Percentiles rank a stretch among this genome's conserved stretches.
Evolutionary conservation across 2,113 vertebrate genomes (phyloP).

Genomic region (Cyprinodon variegatus): DNA sequence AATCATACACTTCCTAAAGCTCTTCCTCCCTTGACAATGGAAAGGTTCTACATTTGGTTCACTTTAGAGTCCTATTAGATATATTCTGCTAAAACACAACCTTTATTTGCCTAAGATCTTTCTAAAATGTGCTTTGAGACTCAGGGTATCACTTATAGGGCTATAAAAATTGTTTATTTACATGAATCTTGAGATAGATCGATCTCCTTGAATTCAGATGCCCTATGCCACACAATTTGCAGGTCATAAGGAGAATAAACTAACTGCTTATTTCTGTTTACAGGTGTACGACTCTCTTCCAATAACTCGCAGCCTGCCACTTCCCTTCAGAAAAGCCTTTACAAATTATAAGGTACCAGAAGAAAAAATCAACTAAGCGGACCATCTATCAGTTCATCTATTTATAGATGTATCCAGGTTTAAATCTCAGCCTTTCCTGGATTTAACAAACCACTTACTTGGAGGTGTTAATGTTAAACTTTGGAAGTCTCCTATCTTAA

Average conservation of each 20-base stretch:
- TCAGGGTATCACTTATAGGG: no score
- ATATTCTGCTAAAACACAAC: not conserved
- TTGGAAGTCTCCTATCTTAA: no score
- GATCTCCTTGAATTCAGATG: not conserved
- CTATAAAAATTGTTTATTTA: not conserved
- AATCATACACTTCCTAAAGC: not conserved
- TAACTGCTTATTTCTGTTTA: not conserved
- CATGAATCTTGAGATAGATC: not conserved
- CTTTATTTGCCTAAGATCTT: not conserved
- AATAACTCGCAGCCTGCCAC: constrained; percentile 8
- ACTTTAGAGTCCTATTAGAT: not conserved
- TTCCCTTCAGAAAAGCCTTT: constrained; percentile 43
- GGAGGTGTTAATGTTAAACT: no score
- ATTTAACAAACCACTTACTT: no score
- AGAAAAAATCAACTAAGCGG: not conserved
- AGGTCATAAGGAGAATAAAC: not conserved
- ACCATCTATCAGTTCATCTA: not conserved
- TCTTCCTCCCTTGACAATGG: not conserved
- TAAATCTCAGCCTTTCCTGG: no score
- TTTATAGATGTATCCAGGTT: no score
- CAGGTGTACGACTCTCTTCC: constrained; percentile 40
- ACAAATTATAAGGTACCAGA: constrained; percentile 19
- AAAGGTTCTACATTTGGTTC: not conserved
- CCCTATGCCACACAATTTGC: not conserved
- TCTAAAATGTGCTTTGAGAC: no score